Evolutionary conservation across 2,888 invertebrate genomes (phyloP).

Genomic region (Isotomurus palustris): DNA sequence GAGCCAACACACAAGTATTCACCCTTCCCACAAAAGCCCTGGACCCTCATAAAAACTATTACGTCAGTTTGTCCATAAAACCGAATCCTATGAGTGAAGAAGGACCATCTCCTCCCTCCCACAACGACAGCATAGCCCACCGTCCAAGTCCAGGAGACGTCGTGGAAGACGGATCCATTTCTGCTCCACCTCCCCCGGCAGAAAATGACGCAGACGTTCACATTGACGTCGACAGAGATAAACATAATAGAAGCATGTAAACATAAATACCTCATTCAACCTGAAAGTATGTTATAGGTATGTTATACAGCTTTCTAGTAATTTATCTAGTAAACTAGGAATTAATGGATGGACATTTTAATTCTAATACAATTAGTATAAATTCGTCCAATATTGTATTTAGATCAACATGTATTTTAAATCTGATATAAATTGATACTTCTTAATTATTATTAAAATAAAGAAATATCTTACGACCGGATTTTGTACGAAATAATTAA

Average conservation of each 20-base stretch:
- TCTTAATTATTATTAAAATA: too few species aligned
- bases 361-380: too few species aligned
- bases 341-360: too few species aligned
- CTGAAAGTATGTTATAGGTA: not conserved
- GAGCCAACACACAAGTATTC: slow-evolving; percentile 67
- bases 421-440: too few species aligned
- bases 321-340: too few species aligned
- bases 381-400: too few species aligned
- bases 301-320: too few species aligned
- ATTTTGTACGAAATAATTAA: too few species aligned
- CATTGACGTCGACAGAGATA: slow-evolving; percentile 24
- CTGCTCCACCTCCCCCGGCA: slow-evolving; percentile 35
- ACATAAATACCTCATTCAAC: not conserved
- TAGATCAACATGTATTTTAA: too few species aligned
- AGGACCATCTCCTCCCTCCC: slow-evolving; percentile 17
- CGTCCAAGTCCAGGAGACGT: slow-evolving; percentile 26
- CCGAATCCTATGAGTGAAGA: slow-evolving; percentile 27
- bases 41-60: slow-evolving; percentile 84
- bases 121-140: not conserved
- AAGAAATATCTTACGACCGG: too few species aligned
- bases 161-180: slow-evolving; percentile 31
- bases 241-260: slow-evolving; percentile 34
- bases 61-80: slow-evolving; percentile 87
- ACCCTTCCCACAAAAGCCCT: slow-evolving; percentile 79
- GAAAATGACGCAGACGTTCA: slow-evolving; percentile 26